Percentiles rank a stretch among this genome's conserved stretches.
These are phyloP conservation scores for Sinocyclocheilus rhinocerous DNA, from an alignment of 2,113 vertebrate genomes.

Conservation along the genomic window DNA sequence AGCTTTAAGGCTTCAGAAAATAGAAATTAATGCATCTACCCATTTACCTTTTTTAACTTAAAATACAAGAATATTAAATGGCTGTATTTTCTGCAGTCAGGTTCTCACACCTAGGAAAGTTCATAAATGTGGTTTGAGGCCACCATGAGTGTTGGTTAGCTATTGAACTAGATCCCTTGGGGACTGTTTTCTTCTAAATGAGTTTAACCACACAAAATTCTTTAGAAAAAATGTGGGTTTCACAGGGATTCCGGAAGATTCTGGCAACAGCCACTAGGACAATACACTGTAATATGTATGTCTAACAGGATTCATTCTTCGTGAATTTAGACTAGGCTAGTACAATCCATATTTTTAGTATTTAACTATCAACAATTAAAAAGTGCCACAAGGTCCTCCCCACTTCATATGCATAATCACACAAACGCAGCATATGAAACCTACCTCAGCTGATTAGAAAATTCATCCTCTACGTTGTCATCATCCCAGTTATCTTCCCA, in stretches of 20 bases:
- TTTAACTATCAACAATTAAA: background rate
- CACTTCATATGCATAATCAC: background rate
- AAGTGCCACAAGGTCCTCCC: background rate
- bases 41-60: background rate
- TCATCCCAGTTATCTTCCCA: conserved; percentile 99
- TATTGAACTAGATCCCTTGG: conserved; percentile 7
- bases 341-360: background rate
- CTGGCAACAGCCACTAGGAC: background rate
- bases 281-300: background rate
- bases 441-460: conserved; percentile 97
- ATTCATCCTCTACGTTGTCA: conserved; percentile 98
- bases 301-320: background rate
- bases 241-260: background rate
- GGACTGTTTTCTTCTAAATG: conserved; percentile 24
- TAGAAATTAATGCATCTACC: background rate
- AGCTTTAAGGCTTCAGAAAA: background rate
- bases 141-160: conserved; percentile 30
- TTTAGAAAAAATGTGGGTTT: conserved; percentile 1
- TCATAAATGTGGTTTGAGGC: conserved; percentile 18
- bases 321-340: background rate
- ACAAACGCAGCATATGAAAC: background rate
- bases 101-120: conserved; percentile 22
- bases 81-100: background rate
- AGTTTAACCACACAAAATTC: conserved; percentile 13
- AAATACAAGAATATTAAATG: background rate